phyloP scores from a whole-genome alignment of 2,888 invertebrate species.

The Cataglyphis albicans region DNA sequence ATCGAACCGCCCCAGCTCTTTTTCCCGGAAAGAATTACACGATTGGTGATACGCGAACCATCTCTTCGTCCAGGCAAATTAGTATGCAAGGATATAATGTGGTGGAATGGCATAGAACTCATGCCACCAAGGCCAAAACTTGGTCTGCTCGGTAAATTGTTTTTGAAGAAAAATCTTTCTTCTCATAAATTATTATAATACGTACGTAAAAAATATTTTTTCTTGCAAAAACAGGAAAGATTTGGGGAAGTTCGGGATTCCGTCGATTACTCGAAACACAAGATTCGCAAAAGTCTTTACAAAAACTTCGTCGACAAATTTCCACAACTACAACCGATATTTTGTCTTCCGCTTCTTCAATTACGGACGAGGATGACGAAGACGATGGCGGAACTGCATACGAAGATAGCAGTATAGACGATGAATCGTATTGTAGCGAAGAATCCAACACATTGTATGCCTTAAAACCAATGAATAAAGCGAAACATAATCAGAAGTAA shows the following conservation, averaged over 20 bases:
- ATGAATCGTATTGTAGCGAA: constrained; percentile 82
- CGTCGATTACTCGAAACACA: constrained; percentile 76
- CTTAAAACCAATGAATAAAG: constrained; percentile 67
- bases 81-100: constrained; percentile 90
- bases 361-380: constrained; percentile 82
- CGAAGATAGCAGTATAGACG: constrained; percentile 80
- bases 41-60: constrained; percentile 89
- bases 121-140: constrained; percentile 89
- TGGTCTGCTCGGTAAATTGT: constrained; percentile 87
- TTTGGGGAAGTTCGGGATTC: constrained; percentile 82
- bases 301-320: constrained; percentile 76
- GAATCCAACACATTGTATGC: constrained; percentile 77
- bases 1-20: constrained; percentile 90
- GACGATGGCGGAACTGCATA: constrained; percentile 78
- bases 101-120: constrained; percentile 91
- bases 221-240: constrained; percentile 77
- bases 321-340: constrained; percentile 77
- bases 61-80: constrained; percentile 86
- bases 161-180: background rate
- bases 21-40: constrained; percentile 90
- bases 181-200: background rate
- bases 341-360: constrained; percentile 79
- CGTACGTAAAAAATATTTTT: background rate
- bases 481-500: constrained; percentile 69
- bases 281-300: constrained; percentile 76